Evolutionary conservation across 1,140 invertebrate species (phyloP).

Genomic region (Drosophila cardini): DNA sequence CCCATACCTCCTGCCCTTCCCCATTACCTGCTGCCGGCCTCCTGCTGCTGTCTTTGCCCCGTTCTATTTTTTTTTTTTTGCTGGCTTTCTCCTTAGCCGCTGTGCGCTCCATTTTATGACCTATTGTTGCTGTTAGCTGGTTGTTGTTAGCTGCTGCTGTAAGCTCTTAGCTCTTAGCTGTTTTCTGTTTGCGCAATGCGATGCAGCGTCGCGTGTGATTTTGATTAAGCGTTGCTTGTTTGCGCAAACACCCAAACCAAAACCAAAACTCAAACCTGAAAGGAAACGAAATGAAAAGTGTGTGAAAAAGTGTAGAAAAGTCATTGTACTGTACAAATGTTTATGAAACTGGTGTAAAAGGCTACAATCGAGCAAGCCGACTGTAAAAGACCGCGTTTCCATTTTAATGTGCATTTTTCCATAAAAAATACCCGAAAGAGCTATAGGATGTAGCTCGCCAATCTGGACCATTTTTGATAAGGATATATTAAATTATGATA

Average conservation of each 20-base stretch:
- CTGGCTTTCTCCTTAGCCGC: slow-evolving; percentile 24
- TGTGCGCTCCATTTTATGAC: slow-evolving; percentile 61
- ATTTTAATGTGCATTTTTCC: no score
- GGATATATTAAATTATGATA: no score
- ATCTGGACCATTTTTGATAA: no score
- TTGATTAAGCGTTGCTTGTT: slow-evolving; percentile 74
- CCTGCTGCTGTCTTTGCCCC: background rate
- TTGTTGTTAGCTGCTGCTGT: no score
- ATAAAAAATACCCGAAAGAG: no score
- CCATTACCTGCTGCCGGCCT: slow-evolving; percentile 1
- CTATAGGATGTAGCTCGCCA: no score
- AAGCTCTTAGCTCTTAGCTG: no score
- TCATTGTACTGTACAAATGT: slow-evolving; percentile 20
- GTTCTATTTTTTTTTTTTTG: no score
- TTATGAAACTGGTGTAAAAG: no score
- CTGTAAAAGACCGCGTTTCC: no score
- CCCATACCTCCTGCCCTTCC: slow-evolving; percentile 9
- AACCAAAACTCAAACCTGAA: slow-evolving; percentile 29
- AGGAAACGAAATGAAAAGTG: slow-evolving; percentile 49
- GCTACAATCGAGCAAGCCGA: no score
- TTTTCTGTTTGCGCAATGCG: slow-evolving; percentile 47
- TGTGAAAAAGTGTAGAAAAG: slow-evolving; percentile 20
- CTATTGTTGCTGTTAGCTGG: slow-evolving; percentile 57
- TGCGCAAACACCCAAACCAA: slow-evolving; percentile 36
- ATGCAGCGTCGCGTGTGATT: slow-evolving; percentile 77